phyloP scores from a whole-genome alignment of 1,140 invertebrate species.

The Dendrolimus punctatus region DNA sequence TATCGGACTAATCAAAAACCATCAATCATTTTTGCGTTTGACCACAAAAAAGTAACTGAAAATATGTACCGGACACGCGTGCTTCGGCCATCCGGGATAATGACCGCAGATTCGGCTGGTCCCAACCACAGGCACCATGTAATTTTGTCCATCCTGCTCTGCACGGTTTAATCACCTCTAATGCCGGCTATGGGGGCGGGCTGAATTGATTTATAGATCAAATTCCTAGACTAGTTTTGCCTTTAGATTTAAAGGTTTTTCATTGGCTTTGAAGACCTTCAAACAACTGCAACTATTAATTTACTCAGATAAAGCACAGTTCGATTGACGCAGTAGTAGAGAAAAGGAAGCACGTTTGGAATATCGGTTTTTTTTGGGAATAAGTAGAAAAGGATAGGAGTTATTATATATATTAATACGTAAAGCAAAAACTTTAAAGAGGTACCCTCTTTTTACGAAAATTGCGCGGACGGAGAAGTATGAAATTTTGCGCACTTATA shows the following conservation, averaged over 20 bases:
- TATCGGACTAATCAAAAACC: too few species aligned
- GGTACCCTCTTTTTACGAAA: too few species aligned
- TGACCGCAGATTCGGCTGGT: constrained; percentile 30
- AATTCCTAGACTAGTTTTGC: constrained; percentile 15
- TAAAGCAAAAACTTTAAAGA: too few species aligned
- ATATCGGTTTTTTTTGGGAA: too few species aligned
- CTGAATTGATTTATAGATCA: constrained; percentile 33
- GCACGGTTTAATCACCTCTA: constrained; percentile 48
- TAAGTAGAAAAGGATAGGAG: too few species aligned
- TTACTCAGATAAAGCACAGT: background rate
- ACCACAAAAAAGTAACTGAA: too few species aligned
- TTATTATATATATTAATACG: too few species aligned
- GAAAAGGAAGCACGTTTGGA: too few species aligned
- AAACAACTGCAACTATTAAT: background rate
- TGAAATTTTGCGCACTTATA: too few species aligned
- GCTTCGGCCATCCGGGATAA: constrained; percentile 18
- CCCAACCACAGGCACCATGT: constrained; percentile 35
- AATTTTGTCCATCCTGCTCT: constrained; percentile 58
- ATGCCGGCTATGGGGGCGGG: constrained; percentile 39
- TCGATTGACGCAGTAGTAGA: background rate
- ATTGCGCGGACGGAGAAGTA: too few species aligned
- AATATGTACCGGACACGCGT: constrained; percentile 5
- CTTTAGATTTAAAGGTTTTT: background rate
- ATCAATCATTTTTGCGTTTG: too few species aligned
- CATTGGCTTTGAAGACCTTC: too few species aligned